phyloP scores from a whole-genome alignment of 2,113 vertebrate species.

The Tretioscincus oriximinensis region DNA sequence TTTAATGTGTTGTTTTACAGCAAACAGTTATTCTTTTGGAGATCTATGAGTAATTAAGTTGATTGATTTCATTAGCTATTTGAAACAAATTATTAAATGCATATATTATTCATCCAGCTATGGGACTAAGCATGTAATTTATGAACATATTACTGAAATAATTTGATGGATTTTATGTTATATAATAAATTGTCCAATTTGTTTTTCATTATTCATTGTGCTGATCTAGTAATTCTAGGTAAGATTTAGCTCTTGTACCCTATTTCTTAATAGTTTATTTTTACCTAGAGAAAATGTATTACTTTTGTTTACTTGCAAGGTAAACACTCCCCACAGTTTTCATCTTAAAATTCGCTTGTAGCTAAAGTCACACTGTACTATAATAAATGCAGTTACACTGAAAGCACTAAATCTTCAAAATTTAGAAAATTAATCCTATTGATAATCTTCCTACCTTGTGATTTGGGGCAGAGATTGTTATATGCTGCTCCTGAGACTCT shows the following conservation, averaged over 20 bases:
- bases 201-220: constrained; percentile 63
- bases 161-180: constrained; percentile 68
- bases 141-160: constrained; percentile 68
- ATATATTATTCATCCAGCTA: constrained; percentile 64
- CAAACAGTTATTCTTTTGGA: constrained; percentile 63
- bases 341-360: neutral
- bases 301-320: neutral
- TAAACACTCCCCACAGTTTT: neutral
- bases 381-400: neutral
- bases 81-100: constrained; percentile 67
- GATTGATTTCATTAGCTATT: constrained; percentile 71
- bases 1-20: constrained; percentile 51
- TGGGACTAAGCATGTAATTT: constrained; percentile 60
- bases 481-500: neutral
- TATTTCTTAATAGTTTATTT: neutral
- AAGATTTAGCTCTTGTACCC: constrained; percentile 9
- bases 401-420: constrained; percentile 4
- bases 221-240: constrained; percentile 40
- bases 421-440: neutral
- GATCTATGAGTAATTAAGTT: constrained; percentile 69
- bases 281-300: neutral
- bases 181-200: constrained; percentile 64
- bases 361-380: neutral
- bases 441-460: neutral
- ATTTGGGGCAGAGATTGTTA: neutral